Evolutionary conservation across 2,888 invertebrate genomes (phyloP).

Genomic region (Loripinus fragilis): DNA sequence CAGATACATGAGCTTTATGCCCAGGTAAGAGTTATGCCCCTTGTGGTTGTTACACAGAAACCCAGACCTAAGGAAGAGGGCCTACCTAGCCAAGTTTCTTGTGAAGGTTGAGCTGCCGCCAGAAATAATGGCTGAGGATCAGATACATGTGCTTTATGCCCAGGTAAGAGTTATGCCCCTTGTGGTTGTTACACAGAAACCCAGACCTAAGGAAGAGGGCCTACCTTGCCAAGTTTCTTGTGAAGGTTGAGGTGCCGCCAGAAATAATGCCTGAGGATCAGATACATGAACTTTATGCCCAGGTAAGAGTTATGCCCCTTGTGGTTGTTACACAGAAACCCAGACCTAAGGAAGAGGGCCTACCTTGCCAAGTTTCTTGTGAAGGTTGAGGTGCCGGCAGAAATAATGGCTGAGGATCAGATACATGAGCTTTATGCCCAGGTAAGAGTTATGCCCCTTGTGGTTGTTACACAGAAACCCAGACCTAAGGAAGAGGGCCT

Average conservation of each 20-base stretch:
- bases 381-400: conserved; percentile 89
- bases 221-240: conserved; percentile 89
- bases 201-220: conserved; percentile 91
- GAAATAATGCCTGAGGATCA: conserved; percentile 91
- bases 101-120: conserved; percentile 89
- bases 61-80: conserved; percentile 90
- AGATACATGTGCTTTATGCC: conserved; percentile 88
- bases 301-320: conserved; percentile 82
- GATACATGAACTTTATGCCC: conserved; percentile 88
- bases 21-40: conserved; percentile 83
- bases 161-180: conserved; percentile 83
- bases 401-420: conserved; percentile 90
- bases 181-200: conserved; percentile 91
- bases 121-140: conserved; percentile 90
- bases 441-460: conserved; percentile 74
- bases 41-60: conserved; percentile 92
- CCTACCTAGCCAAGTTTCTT: conserved; percentile 90
- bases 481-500: conserved; percentile 91
- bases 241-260: conserved; percentile 89
- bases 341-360: conserved; percentile 91
- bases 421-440: conserved; percentile 89
- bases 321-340: conserved; percentile 91
- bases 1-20: conserved; percentile 89
- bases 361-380: conserved; percentile 89
- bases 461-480: conserved; percentile 89